Evolutionary conservation across 1,140 invertebrate species (phyloP), one percentile per base, ranked within the genome.

Genomic region (Nasonia longicornis): DNA sequence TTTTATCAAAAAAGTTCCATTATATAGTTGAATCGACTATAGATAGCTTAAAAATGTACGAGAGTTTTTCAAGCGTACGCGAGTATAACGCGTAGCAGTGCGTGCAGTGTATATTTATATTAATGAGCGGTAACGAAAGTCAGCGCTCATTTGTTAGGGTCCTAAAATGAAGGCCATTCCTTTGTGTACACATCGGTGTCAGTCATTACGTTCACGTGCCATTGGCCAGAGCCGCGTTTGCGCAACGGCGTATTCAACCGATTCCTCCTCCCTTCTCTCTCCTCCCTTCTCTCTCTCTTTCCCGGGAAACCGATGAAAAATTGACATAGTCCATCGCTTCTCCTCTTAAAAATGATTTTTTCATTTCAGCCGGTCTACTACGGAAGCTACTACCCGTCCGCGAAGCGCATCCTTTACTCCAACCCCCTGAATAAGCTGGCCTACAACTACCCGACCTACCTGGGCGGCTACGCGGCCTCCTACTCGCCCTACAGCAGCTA

Each of bases 401-500:
- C 66, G 3, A 77, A 77, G 38, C 72, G 81, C 3, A 31, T 85
- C 71, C 75, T 84, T 6, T 82, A 85, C 38, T 76, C 82, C 11
- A 79, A 79, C 70, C 80, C 74, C 4, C 63, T 72, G 58, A 66
- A 75, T 69, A 4, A 71, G 66, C 20, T 83, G 69, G 63, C 67
- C 75, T 66, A 58, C 67, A 31, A 67, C 74, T 84, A 63, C 38
- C 77, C 75, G 8, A 83, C 71, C 58, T 86, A 87, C 74, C 45
- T 86, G 12, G 84, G 84, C 1, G 16, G 76, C 6, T 69, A 69
- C 42, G 64, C 76, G 14, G 63, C 63, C 8, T 77, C 75, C 14
- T 86, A 87, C 63, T 83, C 84, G 6, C 84, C 86, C 29, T 84
- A 86, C 42, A 80, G 80, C 12, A 79, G 83, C 45, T 85, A 85